Percentiles rank a stretch among this genome's conserved stretches.
phyloP scores from a whole-genome alignment of 2,888 invertebrate species.

The Euproctis similis region DNA sequence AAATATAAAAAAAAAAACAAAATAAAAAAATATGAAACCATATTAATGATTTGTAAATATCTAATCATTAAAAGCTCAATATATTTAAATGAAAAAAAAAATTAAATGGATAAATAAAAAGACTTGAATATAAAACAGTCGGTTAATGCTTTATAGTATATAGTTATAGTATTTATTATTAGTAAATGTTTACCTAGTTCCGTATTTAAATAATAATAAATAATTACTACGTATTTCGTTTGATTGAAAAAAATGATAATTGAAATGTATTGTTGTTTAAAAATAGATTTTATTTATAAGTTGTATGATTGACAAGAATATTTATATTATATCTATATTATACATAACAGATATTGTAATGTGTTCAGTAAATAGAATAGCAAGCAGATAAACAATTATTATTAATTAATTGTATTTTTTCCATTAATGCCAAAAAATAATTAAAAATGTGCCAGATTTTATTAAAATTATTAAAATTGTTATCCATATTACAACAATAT shows the following conservation, averaged over 20 bases:
- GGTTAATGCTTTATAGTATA: conserved; percentile 58
- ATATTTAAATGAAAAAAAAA: conserved; percentile 60
- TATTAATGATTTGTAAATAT: conserved; percentile 54
- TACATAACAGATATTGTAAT: conserved; percentile 41
- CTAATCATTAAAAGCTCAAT: conserved; percentile 67
- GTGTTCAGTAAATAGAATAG: conserved; percentile 65
- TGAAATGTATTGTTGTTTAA: conserved; percentile 44
- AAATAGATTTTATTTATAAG: conserved; percentile 30
- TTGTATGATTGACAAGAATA: conserved; percentile 39
- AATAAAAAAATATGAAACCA: conserved; percentile 39
- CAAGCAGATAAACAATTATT: too few relatives aligned
- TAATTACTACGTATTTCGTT: too few relatives aligned
- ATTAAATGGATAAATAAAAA: conserved; percentile 63
- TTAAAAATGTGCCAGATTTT: conserved; percentile 15
- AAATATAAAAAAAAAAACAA: too few relatives aligned
- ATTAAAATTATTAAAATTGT: conserved; percentile 22
- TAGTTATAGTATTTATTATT: conserved; percentile 45
- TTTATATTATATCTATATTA: conserved; percentile 29
- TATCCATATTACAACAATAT: too few relatives aligned
- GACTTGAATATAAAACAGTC: conserved; percentile 63
- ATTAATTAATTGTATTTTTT: too few relatives aligned
- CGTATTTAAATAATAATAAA: conserved; percentile 26
- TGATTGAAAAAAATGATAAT: too few relatives aligned
- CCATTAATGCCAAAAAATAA: not conserved
- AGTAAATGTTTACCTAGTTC: conserved; percentile 47